Percentiles rank a stretch among this genome's conserved stretches.
Evolutionary conservation across 2,888 invertebrate species (phyloP).

Genomic region (Parasteatoda lunata): DNA sequence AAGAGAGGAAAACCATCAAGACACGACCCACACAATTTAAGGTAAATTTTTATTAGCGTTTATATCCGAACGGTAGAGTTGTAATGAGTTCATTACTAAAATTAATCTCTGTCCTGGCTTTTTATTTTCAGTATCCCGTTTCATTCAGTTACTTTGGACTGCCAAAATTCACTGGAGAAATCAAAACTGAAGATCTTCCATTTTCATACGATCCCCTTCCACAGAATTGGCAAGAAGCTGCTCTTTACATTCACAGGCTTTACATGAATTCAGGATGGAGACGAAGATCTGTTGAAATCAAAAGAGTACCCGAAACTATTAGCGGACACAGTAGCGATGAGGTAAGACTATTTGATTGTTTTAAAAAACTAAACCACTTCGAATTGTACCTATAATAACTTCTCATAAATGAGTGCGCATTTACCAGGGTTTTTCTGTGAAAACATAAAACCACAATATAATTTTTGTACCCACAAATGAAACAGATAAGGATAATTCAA

Average conservation of each 20-base stretch:
- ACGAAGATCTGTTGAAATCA: slow-evolving; percentile 17
- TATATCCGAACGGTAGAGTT: neutral
- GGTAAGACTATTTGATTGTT: too few relatives aligned
- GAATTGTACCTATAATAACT: too few relatives aligned
- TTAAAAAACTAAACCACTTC: too few relatives aligned
- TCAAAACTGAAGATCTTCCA: slow-evolving; percentile 39
- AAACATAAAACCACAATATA: neutral
- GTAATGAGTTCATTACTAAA: neutral
- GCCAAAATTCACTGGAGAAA: slow-evolving; percentile 1
- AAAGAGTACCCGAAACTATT: neutral
- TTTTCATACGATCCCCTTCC: slow-evolving; percentile 13
- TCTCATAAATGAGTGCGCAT: too few relatives aligned
- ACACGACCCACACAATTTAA: slow-evolving; percentile 42
- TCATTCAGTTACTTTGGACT: slow-evolving; percentile 7
- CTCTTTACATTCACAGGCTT: neutral
- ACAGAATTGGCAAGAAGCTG: neutral
- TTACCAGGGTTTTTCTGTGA: too few relatives aligned
- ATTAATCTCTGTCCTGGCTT: neutral
- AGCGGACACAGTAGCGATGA: slow-evolving; percentile 14
- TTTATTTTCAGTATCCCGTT: neutral
- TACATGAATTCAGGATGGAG: slow-evolving; percentile 60
- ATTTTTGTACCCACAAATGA: slow-evolving; percentile 16
- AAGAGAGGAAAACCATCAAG: slow-evolving; percentile 21
- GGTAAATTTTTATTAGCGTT: slow-evolving; percentile 7
- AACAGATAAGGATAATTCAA: too few relatives aligned